Evolutionary conservation across 1,140 invertebrate genomes (phyloP), one percentile per base, ranked within the genome.

Genomic region (Scaptomyza graminum): DNA sequence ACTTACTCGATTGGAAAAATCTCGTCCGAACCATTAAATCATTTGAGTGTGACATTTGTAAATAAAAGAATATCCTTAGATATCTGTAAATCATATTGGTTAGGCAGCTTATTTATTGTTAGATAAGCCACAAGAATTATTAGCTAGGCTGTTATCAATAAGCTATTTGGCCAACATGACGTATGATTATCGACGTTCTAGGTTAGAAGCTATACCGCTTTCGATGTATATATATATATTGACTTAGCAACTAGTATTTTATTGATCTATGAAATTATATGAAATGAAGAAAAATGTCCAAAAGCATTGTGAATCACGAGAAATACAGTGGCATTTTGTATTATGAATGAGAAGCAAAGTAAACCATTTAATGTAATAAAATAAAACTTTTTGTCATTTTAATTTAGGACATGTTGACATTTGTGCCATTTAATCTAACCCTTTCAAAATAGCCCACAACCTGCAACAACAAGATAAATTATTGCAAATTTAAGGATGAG

Each of bases 121-220:
- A 57, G 5, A 16, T 44, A 22, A 25, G 6, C 60, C 37, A 44
- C n/a, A 44, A 44, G 60, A 52, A 54, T 63, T 63, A 55, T 54
- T 22, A 12, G 15, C 7, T 37, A 28, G 12, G 49, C 49, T 15
- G 25, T 43, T 46, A 43, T 47, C 5, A 46, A 16, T 25, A 46
- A 25, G 25, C 52, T 28, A 34, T 56, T 55, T 31, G 43, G 44
- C 12, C 28, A 49, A 47, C 57, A 47, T 34, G 57, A 51, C 62
- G 43, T 47, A 56, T 65, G 62, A 65, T 44, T 65, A 55, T 56
- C 43, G 51, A 34, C 28, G 6, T 15, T 64, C 46, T 18, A 15
- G 43, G 43, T 28, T 44, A 31, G 55, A 18, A 9, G 15, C 7
- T 22, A 8, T 22, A 41, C 1, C 9, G 12, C 12, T 34, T n/a